Evolutionary conservation across 2,113 vertebrate genomes (phyloP).

Genomic region (Ariopsis seemanni): DNA sequence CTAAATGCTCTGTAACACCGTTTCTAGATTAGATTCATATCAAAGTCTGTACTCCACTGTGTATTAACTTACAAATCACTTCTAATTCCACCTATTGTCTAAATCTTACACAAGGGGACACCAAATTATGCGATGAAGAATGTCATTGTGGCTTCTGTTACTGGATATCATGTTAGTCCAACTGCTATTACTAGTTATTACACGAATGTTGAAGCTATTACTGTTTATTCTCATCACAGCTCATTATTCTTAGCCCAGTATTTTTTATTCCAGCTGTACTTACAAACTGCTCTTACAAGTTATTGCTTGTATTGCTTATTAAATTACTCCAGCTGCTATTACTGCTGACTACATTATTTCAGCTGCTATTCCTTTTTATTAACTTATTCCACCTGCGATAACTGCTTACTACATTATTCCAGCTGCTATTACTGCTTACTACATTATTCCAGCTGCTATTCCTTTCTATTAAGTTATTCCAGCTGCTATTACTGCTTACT

Average conservation of each 20-base stretch:
- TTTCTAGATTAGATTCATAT: neutral
- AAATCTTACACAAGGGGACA: no score
- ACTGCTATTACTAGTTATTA: neutral
- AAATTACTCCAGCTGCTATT: neutral
- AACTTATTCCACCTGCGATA: no score
- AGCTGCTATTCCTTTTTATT: neutral
- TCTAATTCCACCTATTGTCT: neutral
- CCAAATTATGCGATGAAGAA: no score
- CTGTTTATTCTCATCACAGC: neutral
- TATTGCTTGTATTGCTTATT: neutral
- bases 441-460: neutral
- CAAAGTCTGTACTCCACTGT: neutral
- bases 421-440: neutral
- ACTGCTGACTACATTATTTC: neutral
- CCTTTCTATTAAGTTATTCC: neutral
- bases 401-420: neutral
- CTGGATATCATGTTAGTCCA: neutral
- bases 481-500: neutral
- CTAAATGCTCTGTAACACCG: neutral
- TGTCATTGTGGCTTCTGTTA: neutral
- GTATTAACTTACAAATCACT: neutral
- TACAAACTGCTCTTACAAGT: neutral
- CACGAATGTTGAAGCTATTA: neutral
- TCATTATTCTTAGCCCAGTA: neutral
- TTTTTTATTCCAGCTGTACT: neutral